Evolutionary conservation across 2,797 vertebrate species (phyloP).

Genomic region (Hipposideros larvatus): DNA sequence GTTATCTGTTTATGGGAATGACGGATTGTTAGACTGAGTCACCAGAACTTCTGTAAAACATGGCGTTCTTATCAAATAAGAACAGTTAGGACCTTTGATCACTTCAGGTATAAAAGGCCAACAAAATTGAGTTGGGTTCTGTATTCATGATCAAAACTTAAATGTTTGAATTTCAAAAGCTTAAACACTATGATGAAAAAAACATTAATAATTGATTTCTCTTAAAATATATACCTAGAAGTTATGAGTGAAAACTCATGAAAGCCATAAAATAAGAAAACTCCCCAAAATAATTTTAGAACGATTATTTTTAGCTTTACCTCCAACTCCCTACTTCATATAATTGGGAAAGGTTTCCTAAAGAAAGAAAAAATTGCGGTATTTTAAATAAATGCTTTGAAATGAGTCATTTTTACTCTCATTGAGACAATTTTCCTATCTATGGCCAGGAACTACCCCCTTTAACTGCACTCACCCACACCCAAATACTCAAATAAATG

Average conservation of each 20-base stretch:
- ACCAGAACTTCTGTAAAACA: neutral
- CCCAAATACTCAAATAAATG: neutral
- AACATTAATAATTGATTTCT: conserved; percentile 23
- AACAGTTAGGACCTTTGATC: neutral
- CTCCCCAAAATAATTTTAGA: conserved; percentile 39
- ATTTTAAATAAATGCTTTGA: conserved; percentile 17
- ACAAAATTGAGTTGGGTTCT: neutral
- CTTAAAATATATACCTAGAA: neutral
- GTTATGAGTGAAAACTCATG: neutral
- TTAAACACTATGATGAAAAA: neutral
- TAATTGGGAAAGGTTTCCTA: neutral
- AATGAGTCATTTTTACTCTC: conserved; percentile 18
- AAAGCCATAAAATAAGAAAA: conserved; percentile 40
- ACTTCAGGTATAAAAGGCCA: neutral
- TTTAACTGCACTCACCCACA: neutral
- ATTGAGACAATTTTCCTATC: neutral
- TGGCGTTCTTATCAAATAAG: neutral
- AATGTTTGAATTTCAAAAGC: conserved; percentile 23
- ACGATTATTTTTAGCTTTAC: conserved; percentile 2
- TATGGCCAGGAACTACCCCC: neutral
- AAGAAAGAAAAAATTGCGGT: neutral
- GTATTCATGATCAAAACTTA: neutral
- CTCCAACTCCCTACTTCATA: neutral
- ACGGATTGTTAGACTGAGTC: neutral
- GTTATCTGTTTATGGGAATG: neutral